Percentiles rank a stretch among this genome's conserved stretches.
phyloP scores from a whole-genome alignment of 2,888 invertebrate genomes.

The Apomyelois bistriatella region DNA sequence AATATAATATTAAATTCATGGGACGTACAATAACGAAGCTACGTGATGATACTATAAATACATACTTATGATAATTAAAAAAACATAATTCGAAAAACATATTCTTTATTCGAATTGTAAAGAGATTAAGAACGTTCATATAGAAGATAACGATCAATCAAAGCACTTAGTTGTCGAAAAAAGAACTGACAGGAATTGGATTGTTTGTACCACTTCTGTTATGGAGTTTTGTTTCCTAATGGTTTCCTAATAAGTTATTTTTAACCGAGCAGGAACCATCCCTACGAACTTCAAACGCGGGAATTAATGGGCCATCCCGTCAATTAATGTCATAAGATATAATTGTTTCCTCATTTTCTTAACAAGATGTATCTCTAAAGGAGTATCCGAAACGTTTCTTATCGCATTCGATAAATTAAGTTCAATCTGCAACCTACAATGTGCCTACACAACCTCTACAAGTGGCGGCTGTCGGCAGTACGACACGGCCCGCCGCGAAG shows the following conservation, averaged over 20 bases:
- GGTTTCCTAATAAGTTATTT: too few relatives aligned
- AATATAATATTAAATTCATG: background rate
- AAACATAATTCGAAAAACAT: too few relatives aligned
- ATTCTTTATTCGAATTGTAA: too few relatives aligned
- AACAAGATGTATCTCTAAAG: constrained; percentile 24
- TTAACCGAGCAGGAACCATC: too few relatives aligned
- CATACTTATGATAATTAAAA: background rate
- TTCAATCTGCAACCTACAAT: constrained; percentile 56
- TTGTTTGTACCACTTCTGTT: too few relatives aligned
- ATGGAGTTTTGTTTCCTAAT: too few relatives aligned
- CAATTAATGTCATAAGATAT: constrained; percentile 19
- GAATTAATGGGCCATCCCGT: constrained; percentile 13
- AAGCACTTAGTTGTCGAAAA: too few relatives aligned
- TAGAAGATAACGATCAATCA: too few relatives aligned
- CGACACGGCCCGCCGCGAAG: constrained; percentile 65
- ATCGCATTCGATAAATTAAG: constrained; percentile 61
- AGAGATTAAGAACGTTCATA: too few relatives aligned
- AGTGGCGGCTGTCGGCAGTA: constrained; percentile 42
- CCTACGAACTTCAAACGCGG: background rate
- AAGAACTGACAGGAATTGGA: too few relatives aligned
- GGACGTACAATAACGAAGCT: background rate
- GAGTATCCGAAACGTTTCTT: constrained; percentile 38
- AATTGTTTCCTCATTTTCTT: constrained; percentile 30
- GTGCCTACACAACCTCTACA: constrained; percentile 35
- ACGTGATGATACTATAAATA: constrained; percentile 6